Evolutionary conservation across 2,113 vertebrate genomes (phyloP).

Genomic region (Neodon shergylaensis): DNA sequence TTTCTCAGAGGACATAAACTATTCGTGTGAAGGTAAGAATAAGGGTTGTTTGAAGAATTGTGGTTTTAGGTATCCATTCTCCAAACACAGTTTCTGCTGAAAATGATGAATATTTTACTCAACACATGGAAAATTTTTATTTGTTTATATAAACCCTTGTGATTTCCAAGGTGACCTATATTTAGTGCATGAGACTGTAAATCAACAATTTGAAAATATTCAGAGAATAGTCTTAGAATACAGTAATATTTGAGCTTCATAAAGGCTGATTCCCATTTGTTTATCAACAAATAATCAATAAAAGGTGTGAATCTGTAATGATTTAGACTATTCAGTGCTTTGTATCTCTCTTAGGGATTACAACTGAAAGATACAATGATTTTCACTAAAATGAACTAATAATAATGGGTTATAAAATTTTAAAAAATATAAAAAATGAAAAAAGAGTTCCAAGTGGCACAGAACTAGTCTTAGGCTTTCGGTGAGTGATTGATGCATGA

Average conservation of each 20-base stretch:
- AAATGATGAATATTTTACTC: neutral
- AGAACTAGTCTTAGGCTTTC: neutral
- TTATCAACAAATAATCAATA: neutral
- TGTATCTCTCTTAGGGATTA: neutral
- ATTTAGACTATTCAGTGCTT: neutral
- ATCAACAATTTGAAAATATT: neutral
- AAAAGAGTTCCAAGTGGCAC: neutral
- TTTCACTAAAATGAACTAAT: neutral
- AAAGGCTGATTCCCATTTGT: neutral
- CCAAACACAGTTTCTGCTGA: neutral
- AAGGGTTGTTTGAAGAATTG: conserved; percentile 40
- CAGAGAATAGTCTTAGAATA: neutral
- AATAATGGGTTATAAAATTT: neutral
- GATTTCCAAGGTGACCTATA: conserved; percentile 2
- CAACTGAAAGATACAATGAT: neutral
- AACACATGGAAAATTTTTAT: neutral
- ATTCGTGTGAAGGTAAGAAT: conserved; percentile 51
- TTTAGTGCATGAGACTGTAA: neutral
- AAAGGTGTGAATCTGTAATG: neutral
- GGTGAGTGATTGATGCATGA: neutral
- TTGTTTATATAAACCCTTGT: neutral
- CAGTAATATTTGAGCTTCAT: neutral
- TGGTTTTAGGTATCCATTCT: conserved; percentile 18
- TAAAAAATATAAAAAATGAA: neutral
- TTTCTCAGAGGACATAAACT: conserved; percentile 64